phyloP scores from a whole-genome alignment of 2,888 invertebrate genomes.

The Nephrotoma flavescens region DNA sequence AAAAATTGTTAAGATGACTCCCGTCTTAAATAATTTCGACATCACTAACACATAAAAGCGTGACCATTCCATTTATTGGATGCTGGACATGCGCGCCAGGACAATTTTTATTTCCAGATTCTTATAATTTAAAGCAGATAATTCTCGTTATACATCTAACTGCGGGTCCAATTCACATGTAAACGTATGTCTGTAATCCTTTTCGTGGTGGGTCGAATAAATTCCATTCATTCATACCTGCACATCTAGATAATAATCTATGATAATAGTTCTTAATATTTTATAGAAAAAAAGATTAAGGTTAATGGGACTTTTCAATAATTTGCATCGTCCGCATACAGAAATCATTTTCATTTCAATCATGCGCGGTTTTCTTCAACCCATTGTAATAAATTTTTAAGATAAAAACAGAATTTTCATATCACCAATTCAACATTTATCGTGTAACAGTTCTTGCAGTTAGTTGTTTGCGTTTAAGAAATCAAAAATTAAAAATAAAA shows the following conservation, averaged over 20 bases:
- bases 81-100: neutral
- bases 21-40: neutral
- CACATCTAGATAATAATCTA: neutral
- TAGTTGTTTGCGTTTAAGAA: neutral
- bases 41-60: neutral
- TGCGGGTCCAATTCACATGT: neutral
- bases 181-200: neutral
- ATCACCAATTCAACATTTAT: neutral
- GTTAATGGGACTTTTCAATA: neutral
- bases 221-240: neutral
- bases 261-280: neutral
- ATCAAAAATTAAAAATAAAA: neutral
- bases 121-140: neutral
- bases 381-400: neutral
- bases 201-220: neutral
- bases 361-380: neutral
- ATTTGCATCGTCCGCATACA: neutral
- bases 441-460: neutral
- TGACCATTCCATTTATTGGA: neutral
- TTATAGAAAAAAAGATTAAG: neutral
- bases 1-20: neutral
- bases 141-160: neutral
- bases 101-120: neutral
- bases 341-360: neutral
- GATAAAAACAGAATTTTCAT: neutral